Percentiles rank a stretch among this genome's conserved stretches.
Conservation (phyloP, 2,797 vertebrate species). For the Enteromius mattozi region DNA sequence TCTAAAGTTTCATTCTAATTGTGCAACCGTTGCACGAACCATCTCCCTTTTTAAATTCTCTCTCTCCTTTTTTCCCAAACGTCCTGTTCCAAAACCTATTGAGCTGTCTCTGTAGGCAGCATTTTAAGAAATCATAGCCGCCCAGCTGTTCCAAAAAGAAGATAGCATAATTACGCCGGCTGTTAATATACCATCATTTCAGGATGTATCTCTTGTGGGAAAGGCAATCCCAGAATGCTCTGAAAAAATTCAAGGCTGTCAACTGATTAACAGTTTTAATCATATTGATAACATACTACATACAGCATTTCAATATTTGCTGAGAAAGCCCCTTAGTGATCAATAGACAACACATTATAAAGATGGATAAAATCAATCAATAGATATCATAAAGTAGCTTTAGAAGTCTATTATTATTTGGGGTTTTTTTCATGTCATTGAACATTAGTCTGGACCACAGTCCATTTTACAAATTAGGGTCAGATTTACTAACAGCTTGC, state of each 20-base stretch:
- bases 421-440: background rate
- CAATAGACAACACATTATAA: background rate
- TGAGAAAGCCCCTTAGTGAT: background rate
- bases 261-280: background rate
- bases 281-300: background rate
- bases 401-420: background rate
- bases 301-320: background rate
- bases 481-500: background rate
- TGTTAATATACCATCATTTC: constrained; percentile 4
- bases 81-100: constrained; percentile 9
- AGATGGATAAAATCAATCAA: background rate
- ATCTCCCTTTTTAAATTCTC: background rate
- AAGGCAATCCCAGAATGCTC: background rate
- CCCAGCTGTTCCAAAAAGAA: background rate
- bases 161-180: background rate
- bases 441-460: background rate
- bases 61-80: background rate
- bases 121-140: constrained; percentile 23
- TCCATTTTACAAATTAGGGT: background rate
- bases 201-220: background rate
- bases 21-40: constrained; percentile 29
- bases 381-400: background rate
- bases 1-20: constrained; percentile 47
- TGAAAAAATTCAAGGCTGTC: background rate
- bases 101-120: constrained; percentile 19